These are phyloP conservation scores for Andrena fulva DNA, from an alignment of 2,888 invertebrate genomes.

Conservation along the genomic window DNA sequence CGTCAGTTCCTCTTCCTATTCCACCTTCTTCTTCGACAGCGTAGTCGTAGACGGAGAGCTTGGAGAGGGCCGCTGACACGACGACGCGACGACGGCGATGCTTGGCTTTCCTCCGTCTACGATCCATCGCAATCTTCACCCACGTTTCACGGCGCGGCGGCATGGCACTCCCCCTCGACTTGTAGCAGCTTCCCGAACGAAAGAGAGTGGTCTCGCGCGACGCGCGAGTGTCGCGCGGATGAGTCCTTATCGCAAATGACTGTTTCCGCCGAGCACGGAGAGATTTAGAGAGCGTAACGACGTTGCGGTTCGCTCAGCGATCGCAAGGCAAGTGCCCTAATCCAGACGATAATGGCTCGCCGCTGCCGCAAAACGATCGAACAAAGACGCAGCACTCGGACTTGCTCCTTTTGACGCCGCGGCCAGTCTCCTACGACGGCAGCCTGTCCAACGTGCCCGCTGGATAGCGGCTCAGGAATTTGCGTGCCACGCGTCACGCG, in stretches of 20 bases:
- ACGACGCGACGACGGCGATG: neutral
- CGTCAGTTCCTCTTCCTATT: constrained; percentile 20
- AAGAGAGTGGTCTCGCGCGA: constrained; percentile 24
- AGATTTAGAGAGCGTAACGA: constrained; percentile 81
- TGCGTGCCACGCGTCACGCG: neutral
- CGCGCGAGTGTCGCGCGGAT: constrained; percentile 69
- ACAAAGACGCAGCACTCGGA: constrained; percentile 29
- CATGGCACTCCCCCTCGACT: constrained; percentile 14
- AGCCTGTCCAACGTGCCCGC: neutral
- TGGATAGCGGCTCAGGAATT: neutral
- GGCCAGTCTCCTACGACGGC: neutral
- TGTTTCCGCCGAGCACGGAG: constrained; percentile 81
- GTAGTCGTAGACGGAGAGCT: neutral
- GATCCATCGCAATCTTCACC: constrained; percentile 37
- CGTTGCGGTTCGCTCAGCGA: constrained; percentile 72
- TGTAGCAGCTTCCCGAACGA: constrained; percentile 3
- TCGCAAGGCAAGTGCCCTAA: constrained; percentile 74
- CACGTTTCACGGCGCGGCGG: constrained; percentile 16
- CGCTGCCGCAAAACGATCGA: constrained; percentile 14
- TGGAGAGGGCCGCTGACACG: neutral
- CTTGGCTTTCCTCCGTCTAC: constrained; percentile 17
- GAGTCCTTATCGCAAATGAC: constrained; percentile 84
- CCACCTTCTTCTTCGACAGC: constrained; percentile 7
- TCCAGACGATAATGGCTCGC: constrained; percentile 69
- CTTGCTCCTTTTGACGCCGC: constrained; percentile 16